Percentiles rank a stretch among this genome's conserved stretches.
These are phyloP conservation scores for Delia radicum DNA, from an alignment of 1,140 invertebrate species.

Conservation along the genomic window DNA sequence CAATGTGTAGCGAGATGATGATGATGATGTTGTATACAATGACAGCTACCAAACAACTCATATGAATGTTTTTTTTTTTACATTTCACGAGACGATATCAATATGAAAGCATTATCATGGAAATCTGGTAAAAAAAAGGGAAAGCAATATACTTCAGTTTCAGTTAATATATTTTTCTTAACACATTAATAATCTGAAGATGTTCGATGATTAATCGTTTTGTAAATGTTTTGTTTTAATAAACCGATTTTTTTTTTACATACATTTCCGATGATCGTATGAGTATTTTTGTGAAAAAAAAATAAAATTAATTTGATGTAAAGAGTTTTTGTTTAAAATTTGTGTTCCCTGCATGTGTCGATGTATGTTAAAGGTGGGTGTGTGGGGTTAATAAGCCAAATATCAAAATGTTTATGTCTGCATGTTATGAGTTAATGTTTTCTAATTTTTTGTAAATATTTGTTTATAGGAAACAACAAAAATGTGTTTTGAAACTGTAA, in stretches of 20 bases:
- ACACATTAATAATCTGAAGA: background rate
- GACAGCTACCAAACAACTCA: slow-evolving; percentile 1
- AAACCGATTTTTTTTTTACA: background rate
- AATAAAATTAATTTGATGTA: background rate
- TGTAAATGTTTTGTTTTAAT: background rate
- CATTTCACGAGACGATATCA: no score
- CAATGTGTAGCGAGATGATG: background rate
- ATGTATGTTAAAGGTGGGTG: background rate
- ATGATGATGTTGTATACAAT: background rate
- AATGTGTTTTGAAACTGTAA: background rate
- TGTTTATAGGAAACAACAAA: background rate
- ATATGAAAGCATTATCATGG: background rate
- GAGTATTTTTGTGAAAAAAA: background rate
- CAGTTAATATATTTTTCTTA: no score
- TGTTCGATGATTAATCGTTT: slow-evolving; percentile 1
- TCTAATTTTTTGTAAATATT: background rate
- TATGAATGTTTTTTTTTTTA: no score
- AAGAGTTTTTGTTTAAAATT: background rate
- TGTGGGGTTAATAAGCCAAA: background rate
- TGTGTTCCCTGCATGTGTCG: background rate
- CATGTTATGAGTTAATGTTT: background rate
- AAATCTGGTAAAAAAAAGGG: background rate
- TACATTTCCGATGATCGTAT: background rate
- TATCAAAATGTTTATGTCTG: background rate
- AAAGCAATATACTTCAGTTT: background rate